Evolutionary conservation across 2,888 invertebrate species (phyloP).

Genomic region (Notodonta dromedarius): DNA sequence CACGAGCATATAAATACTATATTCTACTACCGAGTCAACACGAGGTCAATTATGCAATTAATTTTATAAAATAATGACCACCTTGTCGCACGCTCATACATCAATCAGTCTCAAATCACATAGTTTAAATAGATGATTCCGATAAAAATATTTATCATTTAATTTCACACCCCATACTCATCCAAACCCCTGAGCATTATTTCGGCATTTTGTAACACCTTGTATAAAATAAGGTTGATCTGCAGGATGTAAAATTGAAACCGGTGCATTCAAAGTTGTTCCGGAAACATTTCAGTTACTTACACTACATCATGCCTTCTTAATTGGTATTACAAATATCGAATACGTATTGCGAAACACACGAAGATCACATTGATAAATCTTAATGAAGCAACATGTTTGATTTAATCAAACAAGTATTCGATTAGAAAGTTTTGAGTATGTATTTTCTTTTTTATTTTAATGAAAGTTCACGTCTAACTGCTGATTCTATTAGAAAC

Average conservation of each 20-base stretch:
- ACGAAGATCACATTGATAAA: neutral
- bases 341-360: neutral
- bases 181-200: too few relatives aligned
- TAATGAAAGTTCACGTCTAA: neutral
- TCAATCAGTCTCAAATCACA: neutral
- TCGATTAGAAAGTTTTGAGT: neutral
- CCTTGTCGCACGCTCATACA: neutral
- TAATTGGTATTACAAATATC: neutral
- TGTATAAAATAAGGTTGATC: neutral
- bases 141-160: too few relatives aligned
- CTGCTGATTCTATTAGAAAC: neutral
- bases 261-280: neutral
- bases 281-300: neutral
- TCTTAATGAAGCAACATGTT: neutral
- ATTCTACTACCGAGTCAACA: neutral
- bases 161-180: too few relatives aligned
- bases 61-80: neutral
- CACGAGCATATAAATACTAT: neutral
- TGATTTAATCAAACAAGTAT: neutral
- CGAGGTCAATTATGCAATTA: neutral
- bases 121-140: too few relatives aligned
- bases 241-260: neutral
- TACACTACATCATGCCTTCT: neutral
- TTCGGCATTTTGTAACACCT: too few relatives aligned
- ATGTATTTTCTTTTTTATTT: neutral